These are phyloP conservation scores for Coluber constrictor DNA, from an alignment of 2,797 vertebrate genomes.

Conservation along the genomic window DNA sequence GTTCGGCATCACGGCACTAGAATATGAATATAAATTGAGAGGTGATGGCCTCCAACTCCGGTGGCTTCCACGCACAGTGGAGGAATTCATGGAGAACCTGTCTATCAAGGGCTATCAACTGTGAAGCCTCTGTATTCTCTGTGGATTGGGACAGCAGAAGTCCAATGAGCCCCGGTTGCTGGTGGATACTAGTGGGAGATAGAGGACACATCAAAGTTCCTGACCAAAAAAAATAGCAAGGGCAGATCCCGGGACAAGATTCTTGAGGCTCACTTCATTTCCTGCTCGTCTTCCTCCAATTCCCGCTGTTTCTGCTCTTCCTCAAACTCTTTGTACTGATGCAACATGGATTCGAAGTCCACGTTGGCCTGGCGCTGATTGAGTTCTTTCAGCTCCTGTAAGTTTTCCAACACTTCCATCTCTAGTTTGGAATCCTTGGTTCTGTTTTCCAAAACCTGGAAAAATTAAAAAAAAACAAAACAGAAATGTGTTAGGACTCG, in stretches of 20 bases:
- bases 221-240: background rate
- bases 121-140: background rate
- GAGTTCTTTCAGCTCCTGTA: constrained; percentile 95
- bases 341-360: constrained; percentile 93
- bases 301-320: constrained; percentile 75
- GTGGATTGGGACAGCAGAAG: background rate
- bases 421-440: constrained; percentile 96
- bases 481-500: background rate
- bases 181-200: too few species aligned
- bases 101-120: background rate
- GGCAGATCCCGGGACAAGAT: background rate
- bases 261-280: constrained; percentile 79
- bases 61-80: too few species aligned
- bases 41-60: too few species aligned
- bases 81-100: too few species aligned
- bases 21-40: too few species aligned
- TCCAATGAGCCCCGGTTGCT: background rate
- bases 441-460: constrained; percentile 91
- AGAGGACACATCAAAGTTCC: too few species aligned
- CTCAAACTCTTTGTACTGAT: constrained; percentile 80
- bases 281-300: constrained; percentile 87
- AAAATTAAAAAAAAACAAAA: accelerated
- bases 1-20: too few species aligned
- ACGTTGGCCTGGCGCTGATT: constrained; percentile 95
- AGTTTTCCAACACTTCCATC: constrained; percentile 96